Conservation (phyloP, 92 coral and sea anemone species). For the Zoanthus sociatus region DNA sequence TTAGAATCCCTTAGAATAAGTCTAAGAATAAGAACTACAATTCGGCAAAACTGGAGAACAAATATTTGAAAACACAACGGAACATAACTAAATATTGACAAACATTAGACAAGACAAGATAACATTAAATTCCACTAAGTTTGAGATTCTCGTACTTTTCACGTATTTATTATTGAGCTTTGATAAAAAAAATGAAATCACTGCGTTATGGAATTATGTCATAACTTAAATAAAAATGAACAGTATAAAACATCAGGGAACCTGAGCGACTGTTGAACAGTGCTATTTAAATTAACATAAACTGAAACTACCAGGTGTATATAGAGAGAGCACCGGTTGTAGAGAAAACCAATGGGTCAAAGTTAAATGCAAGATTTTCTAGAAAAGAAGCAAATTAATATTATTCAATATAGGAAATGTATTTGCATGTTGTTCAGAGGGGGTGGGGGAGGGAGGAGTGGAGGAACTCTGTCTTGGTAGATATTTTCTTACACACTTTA, state of each 20-base stretch:
- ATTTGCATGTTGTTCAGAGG: too few species aligned
- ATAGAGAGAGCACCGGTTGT: neutral
- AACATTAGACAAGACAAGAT: neutral
- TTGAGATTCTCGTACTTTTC: neutral
- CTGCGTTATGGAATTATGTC: neutral
- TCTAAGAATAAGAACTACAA: constrained; percentile 21
- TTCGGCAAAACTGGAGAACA: constrained; percentile 45
- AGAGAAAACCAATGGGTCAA: too few species aligned
- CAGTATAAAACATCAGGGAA: neutral
- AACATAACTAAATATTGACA: constrained; percentile 28
- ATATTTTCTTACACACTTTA: too few species aligned
- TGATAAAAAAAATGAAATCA: neutral
- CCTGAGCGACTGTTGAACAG: neutral
- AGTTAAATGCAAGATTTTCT: too few species aligned
- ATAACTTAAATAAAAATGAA: too few species aligned
- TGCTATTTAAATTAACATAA: neutral
- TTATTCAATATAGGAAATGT: too few species aligned
- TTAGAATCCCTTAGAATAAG: neutral
- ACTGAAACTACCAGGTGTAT: neutral
- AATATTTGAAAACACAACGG: constrained; percentile 52
- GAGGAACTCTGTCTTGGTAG: too few species aligned
- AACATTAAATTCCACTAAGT: constrained; percentile 59
- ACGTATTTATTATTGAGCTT: neutral
- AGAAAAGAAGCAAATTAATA: too few species aligned
- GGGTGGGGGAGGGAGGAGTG: too few species aligned